Percentiles rank a stretch among this genome's conserved stretches.
Conservation (phyloP, 2,797 vertebrate species). For the Myioborus melanocephalus region DNA sequence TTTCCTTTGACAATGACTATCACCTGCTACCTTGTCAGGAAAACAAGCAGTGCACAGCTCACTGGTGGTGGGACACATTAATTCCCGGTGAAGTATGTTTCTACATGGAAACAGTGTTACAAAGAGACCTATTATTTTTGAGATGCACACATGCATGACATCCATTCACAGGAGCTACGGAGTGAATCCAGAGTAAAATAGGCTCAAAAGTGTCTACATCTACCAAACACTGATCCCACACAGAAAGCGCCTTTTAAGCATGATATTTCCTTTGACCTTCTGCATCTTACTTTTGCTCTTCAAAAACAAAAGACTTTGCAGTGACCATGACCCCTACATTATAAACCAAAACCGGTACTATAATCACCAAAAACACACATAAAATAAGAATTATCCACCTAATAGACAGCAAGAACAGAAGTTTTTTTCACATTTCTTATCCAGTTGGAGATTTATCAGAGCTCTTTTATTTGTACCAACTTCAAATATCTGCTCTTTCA, state of each 20-base stretch:
- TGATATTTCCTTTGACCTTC: neutral
- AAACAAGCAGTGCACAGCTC: neutral
- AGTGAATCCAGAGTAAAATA: conserved; percentile 37
- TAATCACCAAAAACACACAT: neutral
- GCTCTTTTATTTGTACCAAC: neutral
- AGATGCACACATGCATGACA: conserved; percentile 6
- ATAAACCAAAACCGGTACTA: neutral
- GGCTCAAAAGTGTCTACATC: neutral
- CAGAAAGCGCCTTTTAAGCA: neutral
- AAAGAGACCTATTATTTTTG: neutral
- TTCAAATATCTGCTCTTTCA: neutral
- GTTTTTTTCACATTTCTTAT: neutral
- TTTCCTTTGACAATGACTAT: neutral
- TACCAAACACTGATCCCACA: neutral
- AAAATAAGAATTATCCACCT: neutral
- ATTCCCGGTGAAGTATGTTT: neutral
- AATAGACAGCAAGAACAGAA: neutral
- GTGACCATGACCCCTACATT: accelerated
- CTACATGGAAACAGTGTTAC: neutral
- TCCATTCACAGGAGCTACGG: neutral
- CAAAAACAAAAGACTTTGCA: conserved; percentile 9
- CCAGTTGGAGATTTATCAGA: neutral
- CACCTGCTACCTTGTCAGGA: neutral
- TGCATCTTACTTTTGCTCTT: conserved; percentile 11
- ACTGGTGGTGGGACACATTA: neutral